Evolutionary conservation across 2,888 invertebrate genomes (phyloP).

Genomic region (Miltochrista miniata): DNA sequence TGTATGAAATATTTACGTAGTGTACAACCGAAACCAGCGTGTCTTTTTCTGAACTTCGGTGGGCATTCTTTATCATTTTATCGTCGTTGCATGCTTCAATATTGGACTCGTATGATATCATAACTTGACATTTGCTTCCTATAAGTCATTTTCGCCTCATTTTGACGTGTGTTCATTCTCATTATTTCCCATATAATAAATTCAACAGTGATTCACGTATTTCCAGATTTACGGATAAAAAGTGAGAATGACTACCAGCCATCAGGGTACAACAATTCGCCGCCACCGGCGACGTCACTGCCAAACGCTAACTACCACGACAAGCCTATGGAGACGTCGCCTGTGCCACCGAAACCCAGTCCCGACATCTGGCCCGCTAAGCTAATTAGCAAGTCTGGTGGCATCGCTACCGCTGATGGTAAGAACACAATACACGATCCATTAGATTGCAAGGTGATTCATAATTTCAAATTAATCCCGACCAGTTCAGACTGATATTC

Average conservation of each 20-base stretch:
- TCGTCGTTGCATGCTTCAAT: too few species aligned
- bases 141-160: too few species aligned
- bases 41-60: too few species aligned
- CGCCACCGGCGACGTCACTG: constrained; percentile 82
- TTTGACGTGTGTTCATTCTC: not conserved
- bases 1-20: too few species aligned
- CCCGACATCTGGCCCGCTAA: constrained; percentile 86
- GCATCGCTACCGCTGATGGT: constrained; percentile 94
- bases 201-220: constrained; percentile 18
- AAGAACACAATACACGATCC: constrained; percentile 45
- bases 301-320: constrained; percentile 75
- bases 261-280: constrained; percentile 82
- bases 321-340: constrained; percentile 73
- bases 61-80: too few species aligned
- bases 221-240: constrained; percentile 91
- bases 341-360: constrained; percentile 83
- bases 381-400: constrained; percentile 89
- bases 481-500: too few species aligned
- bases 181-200: constrained; percentile 16
- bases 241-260: constrained; percentile 84
- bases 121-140: too few species aligned
- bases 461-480: too few species aligned
- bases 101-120: too few species aligned
- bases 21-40: too few species aligned
- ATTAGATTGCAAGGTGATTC: too few species aligned